Evolutionary conservation across 2,797 vertebrate species (phyloP).

Genomic region (Sylvilagus floridanus): DNA sequence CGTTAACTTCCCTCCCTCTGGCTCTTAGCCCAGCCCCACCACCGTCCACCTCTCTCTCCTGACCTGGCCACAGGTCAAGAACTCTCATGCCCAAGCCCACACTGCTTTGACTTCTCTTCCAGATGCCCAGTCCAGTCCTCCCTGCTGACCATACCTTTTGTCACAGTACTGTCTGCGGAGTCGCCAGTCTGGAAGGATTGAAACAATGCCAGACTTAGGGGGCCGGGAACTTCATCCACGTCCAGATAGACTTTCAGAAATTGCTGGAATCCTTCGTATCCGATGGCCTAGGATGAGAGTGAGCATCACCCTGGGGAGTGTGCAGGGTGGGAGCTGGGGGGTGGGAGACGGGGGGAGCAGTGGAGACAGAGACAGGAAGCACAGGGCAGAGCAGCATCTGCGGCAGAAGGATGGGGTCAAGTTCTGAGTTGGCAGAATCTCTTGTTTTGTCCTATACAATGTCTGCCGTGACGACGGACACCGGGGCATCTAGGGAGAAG

Average conservation of each 20-base stretch:
- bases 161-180: slow-evolving; percentile 71
- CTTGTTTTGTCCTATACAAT: slow-evolving; percentile 57
- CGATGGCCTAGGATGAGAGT: slow-evolving; percentile 89
- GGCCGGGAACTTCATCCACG: slow-evolving; percentile 90
- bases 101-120: neutral
- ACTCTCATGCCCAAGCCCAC: neutral
- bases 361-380: neutral
- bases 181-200: slow-evolving; percentile 92
- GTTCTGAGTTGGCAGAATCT: slow-evolving; percentile 36
- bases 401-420: neutral
- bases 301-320: slow-evolving; percentile 22
- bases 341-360: neutral
- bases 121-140: neutral
- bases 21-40: neutral
- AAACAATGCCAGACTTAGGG: slow-evolving; percentile 93
- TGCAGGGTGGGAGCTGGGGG: neutral
- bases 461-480: neutral
- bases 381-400: slow-evolving; percentile 5
- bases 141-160: slow-evolving; percentile 49
- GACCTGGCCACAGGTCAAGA: neutral
- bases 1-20: slow-evolving; percentile 19
- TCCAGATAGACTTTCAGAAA: slow-evolving; percentile 96
- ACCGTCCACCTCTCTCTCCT: neutral
- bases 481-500: neutral
- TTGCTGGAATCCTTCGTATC: slow-evolving; percentile 93